Evolutionary conservation across 2,113 vertebrate genomes (phyloP), one percentile per base, ranked within the genome.

Genomic region (Rallus limicola): DNA sequence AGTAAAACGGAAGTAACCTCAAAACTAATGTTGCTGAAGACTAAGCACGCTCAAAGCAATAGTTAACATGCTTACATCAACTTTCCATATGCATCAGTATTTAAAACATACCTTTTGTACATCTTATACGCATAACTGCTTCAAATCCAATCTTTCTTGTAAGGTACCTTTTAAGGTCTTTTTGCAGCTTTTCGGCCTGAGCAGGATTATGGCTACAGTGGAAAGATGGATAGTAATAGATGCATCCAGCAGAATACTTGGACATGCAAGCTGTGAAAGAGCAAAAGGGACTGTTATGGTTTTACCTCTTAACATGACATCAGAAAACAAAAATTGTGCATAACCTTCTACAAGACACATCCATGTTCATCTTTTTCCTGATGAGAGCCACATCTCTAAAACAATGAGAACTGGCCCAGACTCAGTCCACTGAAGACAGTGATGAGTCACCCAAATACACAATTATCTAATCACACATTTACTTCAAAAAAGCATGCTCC

Each of bases 111-210:
- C 99, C 99, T 99, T 99, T 99, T 31, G 99, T 99, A 96, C 99
- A 99, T 40, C 99, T 98, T 98, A 99, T 99, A 95, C 99, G 99
- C 99, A 99, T 99, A 70, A 99, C 99, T 2, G 99, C 99, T 98
- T 99, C 99, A 70, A 99, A 99, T 78, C 99, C 99, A 69, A 99
- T 99, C 98, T 99, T 99, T 74, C 99, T 98, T 71, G 98, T 99
- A 90, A 99, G 98, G 95, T 99, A 99, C 55, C 99, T 98, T 94
- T 99, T 98, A 9, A 99, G 98, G 92, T 99, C 99, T 92, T 98
- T 99, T 86, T 99, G 99, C 91, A 99, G 97, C 97, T 99, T 99
- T 77, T 99, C 99, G n/a, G 98, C 97, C 97, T 99, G 99, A 62
- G 98, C 95, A 52, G 98, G 97, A 95, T 99, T 99, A 97, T 99